Base-by-base conservation (phyloP, 2,888 invertebrate species). In the Deilephila porcellus region DNA sequence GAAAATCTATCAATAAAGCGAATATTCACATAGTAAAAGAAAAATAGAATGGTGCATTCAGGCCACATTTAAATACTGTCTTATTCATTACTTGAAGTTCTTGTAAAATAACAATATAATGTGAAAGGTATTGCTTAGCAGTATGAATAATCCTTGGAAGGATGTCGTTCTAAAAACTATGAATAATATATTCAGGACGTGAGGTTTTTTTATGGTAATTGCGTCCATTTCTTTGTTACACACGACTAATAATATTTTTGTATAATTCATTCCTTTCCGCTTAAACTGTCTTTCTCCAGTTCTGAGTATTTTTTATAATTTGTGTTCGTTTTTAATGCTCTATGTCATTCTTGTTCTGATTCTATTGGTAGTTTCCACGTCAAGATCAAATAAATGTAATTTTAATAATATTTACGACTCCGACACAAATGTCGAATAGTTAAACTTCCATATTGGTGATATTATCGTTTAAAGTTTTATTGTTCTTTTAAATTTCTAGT, bases 141-240 rank as follows among this genome's bases (percentile, higher is more conserved):
- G 45, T 25, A 67, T 67, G 52, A 45, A 52, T 67, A 67, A 67
- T 67, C 67, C 67, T 67, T 67, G 25, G 67, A 67, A 67, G 67
- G 67, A 67, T 52, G 67, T 67, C 67, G 52, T 67, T 67, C 67
- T 67, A 67, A 67, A 67, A 67, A 67, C 25, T 67, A 52, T 67
- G 67, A 67, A 67, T 67, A 67, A 67, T 67, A 67, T 67, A 67
- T 52, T 45, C 17, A 67, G 67, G 67, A 67, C 67, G 67, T 67
- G 52, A 52, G 17, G 25, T 52, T 67, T 67, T 67, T 67, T 67
- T 67, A 67, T 67, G 67, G 25, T 67, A 52, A 67, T 64, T 67
- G 52, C 67, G 45, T 52, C 45, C 52, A 67, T 67, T 67, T 52
- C 67, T 67, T 67, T 67, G 67, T 67, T 63, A 63, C 62, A 8